Evolutionary conservation across 2,797 vertebrate genomes (phyloP).

Genomic region (Helarctos malayanus): DNA sequence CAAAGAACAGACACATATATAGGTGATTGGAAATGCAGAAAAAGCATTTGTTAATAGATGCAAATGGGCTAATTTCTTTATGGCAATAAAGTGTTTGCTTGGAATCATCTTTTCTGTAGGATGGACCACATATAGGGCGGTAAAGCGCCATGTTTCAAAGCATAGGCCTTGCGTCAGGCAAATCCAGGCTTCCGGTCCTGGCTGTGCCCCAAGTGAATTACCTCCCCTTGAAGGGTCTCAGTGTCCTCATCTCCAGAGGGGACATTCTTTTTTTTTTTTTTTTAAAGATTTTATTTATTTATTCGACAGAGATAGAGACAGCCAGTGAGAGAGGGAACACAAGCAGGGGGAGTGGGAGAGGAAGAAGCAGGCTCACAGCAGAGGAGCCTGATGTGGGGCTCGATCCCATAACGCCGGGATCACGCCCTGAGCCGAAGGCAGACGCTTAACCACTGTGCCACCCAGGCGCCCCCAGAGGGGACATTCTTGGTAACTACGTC

Average conservation of each 20-base stretch:
- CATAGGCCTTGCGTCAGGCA: neutral
- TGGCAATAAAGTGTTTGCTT: neutral
- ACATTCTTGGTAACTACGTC: neutral
- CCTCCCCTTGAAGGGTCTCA: neutral
- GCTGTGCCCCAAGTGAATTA: neutral
- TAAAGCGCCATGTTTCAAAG: rapidly evolving
- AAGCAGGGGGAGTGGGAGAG: no score
- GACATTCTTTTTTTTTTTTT: no score
- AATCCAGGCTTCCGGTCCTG: neutral
- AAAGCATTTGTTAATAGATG: neutral
- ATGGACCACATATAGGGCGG: neutral
- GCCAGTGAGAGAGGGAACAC: no score
- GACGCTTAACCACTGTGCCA: no score
- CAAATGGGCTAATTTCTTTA: neutral
- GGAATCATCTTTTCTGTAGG: neutral
- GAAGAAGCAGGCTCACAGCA: no score
- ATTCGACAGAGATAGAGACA: no score
- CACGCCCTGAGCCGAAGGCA: no score
- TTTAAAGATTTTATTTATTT: no score
- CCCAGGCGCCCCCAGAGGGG: no score
- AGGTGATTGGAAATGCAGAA: neutral
- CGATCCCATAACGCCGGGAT: no score
- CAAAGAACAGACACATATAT: neutral
- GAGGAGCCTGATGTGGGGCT: no score
- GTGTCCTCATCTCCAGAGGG: neutral